Conservation (phyloP, 2,113 vertebrate genomes). For the Haplochromis burtoni region DNA sequence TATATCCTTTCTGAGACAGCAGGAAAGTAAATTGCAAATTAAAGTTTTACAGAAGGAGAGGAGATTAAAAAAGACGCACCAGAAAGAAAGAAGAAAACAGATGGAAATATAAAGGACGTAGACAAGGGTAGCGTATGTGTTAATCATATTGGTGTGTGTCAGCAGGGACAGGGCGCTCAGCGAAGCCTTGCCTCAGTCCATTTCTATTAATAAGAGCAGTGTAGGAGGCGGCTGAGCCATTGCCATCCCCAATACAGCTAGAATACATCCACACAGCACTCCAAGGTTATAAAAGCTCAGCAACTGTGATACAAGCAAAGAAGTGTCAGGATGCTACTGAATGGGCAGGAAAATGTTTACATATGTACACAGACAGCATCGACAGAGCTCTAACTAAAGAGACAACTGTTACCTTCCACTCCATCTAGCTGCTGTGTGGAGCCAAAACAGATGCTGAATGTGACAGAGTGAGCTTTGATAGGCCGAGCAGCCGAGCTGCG, state of each 20-base stretch:
- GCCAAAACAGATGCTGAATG: neutral
- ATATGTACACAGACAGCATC: neutral
- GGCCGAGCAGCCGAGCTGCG: neutral
- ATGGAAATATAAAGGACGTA: neutral
- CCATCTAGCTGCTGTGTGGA: neutral
- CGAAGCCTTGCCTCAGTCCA: constrained; percentile 41
- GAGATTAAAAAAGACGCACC: neutral
- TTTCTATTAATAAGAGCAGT: constrained; percentile 64
- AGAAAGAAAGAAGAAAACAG: neutral
- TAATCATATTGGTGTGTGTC: constrained; percentile 28
- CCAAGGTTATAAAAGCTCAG: constrained; percentile 6
- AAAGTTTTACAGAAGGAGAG: neutral
- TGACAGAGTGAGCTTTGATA: neutral
- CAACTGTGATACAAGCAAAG: neutral
- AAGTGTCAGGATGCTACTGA: neutral
- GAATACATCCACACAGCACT: constrained; percentile 19
- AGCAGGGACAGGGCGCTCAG: constrained; percentile 29
- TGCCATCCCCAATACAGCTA: constrained; percentile 5
- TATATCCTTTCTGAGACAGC: neutral
- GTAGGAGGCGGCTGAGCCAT: constrained; percentile 56
- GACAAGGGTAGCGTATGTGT: constrained; percentile 16
- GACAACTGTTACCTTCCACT: neutral
- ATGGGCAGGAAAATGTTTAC: neutral
- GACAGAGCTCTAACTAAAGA: neutral
- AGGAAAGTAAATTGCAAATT: neutral